Percentiles rank a stretch among this genome's conserved stretches.
phyloP scores from a whole-genome alignment of 2,113 vertebrate species.

The Pantherophis guttatus region DNA sequence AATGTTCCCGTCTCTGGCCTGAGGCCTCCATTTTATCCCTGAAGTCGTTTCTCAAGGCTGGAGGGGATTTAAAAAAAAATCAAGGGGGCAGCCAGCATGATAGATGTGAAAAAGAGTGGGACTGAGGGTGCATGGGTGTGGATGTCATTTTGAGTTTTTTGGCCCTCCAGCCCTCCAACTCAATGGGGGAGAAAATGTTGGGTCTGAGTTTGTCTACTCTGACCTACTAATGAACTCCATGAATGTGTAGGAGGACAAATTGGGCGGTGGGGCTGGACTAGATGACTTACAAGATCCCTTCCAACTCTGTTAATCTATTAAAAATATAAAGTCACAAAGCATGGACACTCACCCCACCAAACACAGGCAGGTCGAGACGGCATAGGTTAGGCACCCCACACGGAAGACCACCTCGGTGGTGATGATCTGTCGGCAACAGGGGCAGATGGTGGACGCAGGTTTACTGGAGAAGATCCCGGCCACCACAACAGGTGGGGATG shows the following conservation, averaged over 20 bases:
- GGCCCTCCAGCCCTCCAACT: background rate
- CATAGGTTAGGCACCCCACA: conserved; percentile 49
- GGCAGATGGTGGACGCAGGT: conserved; percentile 63
- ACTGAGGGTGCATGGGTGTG: background rate
- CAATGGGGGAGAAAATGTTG: background rate
- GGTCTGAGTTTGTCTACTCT: background rate
- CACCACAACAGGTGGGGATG: conserved; percentile 55
- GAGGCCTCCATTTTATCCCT: background rate
- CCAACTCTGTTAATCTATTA: no score
- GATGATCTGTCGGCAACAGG: conserved; percentile 66
- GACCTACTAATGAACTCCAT: background rate
- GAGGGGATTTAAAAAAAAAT: background rate
- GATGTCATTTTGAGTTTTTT: background rate
- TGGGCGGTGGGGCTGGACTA: no score
- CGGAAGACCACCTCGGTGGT: conserved; percentile 62
- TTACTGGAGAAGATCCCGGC: conserved; percentile 64
- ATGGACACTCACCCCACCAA: conserved; percentile 56
- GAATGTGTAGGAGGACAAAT: no score
- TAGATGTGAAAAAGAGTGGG: background rate
- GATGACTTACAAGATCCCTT: no score
- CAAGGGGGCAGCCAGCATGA: background rate
- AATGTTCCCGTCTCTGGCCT: background rate
- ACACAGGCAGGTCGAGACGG: conserved; percentile 47
- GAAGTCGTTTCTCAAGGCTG: background rate
- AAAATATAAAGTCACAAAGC: background rate